Conservation (phyloP, 2,888 invertebrate genomes). For the Crocallis elinguaria region DNA sequence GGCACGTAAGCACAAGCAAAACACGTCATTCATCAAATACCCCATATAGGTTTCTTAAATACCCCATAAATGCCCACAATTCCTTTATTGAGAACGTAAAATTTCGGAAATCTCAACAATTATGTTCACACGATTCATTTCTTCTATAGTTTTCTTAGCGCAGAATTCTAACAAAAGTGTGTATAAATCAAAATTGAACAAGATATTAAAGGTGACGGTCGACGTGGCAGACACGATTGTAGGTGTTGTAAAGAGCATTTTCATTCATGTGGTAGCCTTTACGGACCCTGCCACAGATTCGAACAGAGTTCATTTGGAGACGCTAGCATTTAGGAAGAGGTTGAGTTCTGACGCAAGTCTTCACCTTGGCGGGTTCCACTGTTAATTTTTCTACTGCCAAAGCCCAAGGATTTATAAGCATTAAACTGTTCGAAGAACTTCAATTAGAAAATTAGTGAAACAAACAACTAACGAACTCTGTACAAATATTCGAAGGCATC, state of each 20-base stretch:
- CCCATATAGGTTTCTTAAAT: constrained; percentile 56
- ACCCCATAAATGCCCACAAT: constrained; percentile 80
- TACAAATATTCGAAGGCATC: too few relatives aligned
- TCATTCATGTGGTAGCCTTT: constrained; percentile 33
- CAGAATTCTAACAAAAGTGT: constrained; percentile 48
- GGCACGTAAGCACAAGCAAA: constrained; percentile 50
- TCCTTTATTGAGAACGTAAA: constrained; percentile 69
- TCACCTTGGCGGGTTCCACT: too few relatives aligned
- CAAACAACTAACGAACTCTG: too few relatives aligned
- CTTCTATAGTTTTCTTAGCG: constrained; percentile 23
- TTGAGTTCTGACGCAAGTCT: too few relatives aligned
- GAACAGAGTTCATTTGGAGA: background rate
- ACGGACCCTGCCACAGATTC: background rate
- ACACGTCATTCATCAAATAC: constrained; percentile 67
- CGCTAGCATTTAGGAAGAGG: too few relatives aligned
- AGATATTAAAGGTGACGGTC: constrained; percentile 63
- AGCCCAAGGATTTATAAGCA: too few relatives aligned
- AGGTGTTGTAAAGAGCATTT: constrained; percentile 52
- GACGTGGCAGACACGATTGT: constrained; percentile 75
- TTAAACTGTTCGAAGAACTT: too few relatives aligned
- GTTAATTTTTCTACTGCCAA: too few relatives aligned
- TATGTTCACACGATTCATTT: constrained; percentile 65
- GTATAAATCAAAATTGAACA: constrained; percentile 79
- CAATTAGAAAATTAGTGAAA: too few relatives aligned
- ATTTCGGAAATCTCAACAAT: constrained; percentile 46